These are phyloP conservation scores for Melangyna quadrimaculata DNA, from an alignment of 2,888 invertebrate species.

Conservation along the genomic window DNA sequence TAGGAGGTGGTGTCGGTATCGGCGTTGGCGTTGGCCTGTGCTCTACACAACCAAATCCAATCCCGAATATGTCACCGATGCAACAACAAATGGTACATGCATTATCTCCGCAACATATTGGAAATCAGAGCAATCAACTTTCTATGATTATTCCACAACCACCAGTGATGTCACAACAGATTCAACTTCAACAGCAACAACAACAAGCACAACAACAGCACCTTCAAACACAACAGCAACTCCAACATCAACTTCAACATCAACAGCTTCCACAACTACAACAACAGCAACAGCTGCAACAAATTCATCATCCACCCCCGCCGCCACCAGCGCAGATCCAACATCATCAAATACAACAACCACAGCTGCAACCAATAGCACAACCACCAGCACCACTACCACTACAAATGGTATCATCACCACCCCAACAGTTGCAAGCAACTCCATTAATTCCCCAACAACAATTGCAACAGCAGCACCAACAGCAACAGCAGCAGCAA, in stretches of 20 bases:
- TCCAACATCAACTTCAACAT: constrained; percentile 21
- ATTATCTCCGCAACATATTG: constrained; percentile 64
- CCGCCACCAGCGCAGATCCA: constrained; percentile 42
- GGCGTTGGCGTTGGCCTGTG: constrained; percentile 14
- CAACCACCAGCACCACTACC: constrained; percentile 21
- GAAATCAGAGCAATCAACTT: constrained; percentile 67
- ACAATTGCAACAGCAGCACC: constrained; percentile 46
- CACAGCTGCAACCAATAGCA: constrained; percentile 16
- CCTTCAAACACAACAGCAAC: constrained; percentile 63
- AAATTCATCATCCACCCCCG: constrained; percentile 38
- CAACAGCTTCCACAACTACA: constrained; percentile 44
- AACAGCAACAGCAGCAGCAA: constrained; percentile 22
- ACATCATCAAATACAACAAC: constrained; percentile 25
- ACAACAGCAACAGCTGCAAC: constrained; percentile 72
- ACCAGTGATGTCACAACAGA: constrained; percentile 57
- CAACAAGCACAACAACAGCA: constrained; percentile 73
- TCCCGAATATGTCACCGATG: constrained; percentile 76
- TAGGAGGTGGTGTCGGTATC: constrained; percentile 15
- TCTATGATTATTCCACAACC: constrained; percentile 67
- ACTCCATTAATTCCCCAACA: constrained; percentile 21
- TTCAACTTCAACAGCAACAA: constrained; percentile 24
- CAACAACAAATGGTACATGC: constrained; percentile 65
- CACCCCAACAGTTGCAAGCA: constrained; percentile 54
- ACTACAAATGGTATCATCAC: constrained; percentile 53
- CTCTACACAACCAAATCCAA: constrained; percentile 43